Evolutionary conservation across 2,797 vertebrate genomes (phyloP).

Genomic region (Thaleichthys pacificus): DNA sequence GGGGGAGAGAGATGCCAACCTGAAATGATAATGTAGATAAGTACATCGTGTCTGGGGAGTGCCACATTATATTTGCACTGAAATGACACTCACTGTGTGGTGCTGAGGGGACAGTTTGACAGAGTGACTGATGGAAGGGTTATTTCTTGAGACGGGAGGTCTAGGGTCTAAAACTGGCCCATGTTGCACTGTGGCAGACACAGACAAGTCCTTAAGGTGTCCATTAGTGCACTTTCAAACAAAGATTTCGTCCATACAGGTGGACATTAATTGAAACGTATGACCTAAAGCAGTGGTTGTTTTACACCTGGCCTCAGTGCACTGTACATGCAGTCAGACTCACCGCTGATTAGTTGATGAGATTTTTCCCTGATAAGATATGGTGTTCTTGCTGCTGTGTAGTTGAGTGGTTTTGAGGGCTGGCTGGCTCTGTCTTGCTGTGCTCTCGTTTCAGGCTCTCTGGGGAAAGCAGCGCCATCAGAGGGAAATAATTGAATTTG

Average conservation of each 20-base stretch:
- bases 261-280: no score
- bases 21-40: not conserved
- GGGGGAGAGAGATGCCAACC: not conserved
- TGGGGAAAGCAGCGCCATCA: slow-evolving; percentile 70
- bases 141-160: not conserved
- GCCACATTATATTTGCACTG: not conserved
- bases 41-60: not conserved
- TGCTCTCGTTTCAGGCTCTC: slow-evolving; percentile 72
- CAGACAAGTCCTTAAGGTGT: no score
- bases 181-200: no score
- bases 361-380: not conserved
- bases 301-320: no score
- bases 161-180: no score
- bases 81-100: not conserved
- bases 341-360: no score
- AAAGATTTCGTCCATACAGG: no score
- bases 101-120: not conserved
- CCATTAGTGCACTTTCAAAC: no score
- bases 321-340: no score
- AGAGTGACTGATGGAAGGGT: no score
- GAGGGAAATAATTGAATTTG: slow-evolving; percentile 76
- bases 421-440: slow-evolving; percentile 29
- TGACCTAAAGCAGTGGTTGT: no score
- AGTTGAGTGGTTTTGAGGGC: not conserved
- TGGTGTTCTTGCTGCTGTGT: not conserved